Evolutionary conservation across 92 coral and sea anemone genomes (phyloP).

Genomic region (Phenganax subtilis): DNA sequence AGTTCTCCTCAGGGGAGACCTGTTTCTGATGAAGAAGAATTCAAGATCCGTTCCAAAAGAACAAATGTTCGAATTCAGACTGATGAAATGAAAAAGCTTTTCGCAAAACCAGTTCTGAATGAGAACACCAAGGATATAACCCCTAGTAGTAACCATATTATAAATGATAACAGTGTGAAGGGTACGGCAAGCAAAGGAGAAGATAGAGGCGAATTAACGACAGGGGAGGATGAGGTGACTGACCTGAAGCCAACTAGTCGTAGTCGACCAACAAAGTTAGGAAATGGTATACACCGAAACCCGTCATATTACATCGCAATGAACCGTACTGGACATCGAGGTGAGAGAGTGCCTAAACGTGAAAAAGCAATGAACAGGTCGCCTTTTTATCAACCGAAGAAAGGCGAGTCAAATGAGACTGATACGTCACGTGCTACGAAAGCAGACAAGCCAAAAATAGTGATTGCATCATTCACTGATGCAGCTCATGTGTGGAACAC

Average conservation of each 20-base stretch:
- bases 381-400: conserved; percentile 23
- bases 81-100: conserved; percentile 13
- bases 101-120: conserved; percentile 15
- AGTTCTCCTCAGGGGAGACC: not conserved
- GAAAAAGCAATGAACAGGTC: conserved; percentile 11
- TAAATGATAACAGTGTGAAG: not conserved
- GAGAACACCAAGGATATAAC: not conserved
- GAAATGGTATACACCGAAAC: conserved; percentile 86
- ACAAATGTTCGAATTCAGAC: not conserved
- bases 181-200: not conserved
- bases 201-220: not conserved
- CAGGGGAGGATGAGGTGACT: conserved; percentile 12
- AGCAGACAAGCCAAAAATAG: conserved; percentile 36
- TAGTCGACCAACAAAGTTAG: conserved; percentile 48
- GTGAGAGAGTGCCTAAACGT: conserved; percentile 26
- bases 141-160: not conserved
- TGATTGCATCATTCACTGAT: conserved; percentile 32
- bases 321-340: conserved; percentile 54
- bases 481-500: conserved; percentile 31
- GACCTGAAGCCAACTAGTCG: conserved; percentile 20
- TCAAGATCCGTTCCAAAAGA: not conserved
- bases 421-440: conserved; percentile 16
- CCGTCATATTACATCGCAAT: conserved; percentile 91
- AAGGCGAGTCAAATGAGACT: not conserved
- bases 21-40: conserved; percentile 21